phyloP scores from a whole-genome alignment of 2,113 vertebrate genomes.

The Bubo scandiacus region DNA sequence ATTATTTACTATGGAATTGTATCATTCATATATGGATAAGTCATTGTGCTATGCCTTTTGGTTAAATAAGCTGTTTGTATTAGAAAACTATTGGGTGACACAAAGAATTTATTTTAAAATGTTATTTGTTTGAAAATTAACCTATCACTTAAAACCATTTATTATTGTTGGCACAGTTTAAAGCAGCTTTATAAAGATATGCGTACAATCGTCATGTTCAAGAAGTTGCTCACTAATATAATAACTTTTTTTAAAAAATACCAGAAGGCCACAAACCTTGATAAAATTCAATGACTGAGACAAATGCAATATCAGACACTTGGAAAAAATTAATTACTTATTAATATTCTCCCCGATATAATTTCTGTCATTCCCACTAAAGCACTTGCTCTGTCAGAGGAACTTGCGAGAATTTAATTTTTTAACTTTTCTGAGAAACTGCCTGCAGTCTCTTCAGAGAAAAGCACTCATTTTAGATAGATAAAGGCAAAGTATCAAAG shows the following conservation, averaged over 20 bases:
- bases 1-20: background rate
- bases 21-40: background rate
- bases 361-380: background rate
- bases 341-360: background rate
- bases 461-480: background rate
- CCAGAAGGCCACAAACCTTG: background rate
- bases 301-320: background rate
- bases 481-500: background rate
- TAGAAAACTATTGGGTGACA: background rate
- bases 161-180: background rate
- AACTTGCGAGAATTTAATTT: background rate
- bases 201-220: rapidly evolving
- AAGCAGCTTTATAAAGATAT: background rate
- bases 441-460: background rate
- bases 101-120: background rate
- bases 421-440: background rate
- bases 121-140: background rate
- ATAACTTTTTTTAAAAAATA: background rate
- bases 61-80: background rate
- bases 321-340: background rate
- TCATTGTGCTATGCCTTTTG: background rate
- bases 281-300: background rate
- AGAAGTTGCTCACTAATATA: background rate
- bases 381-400: background rate
- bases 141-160: background rate